A percentile compares a stretch with the other conserved stretches of the same genome.
Evolutionary conservation across 2,113 vertebrate genomes (phyloP).

Genomic region (Notarius lentiginosus): DNA sequence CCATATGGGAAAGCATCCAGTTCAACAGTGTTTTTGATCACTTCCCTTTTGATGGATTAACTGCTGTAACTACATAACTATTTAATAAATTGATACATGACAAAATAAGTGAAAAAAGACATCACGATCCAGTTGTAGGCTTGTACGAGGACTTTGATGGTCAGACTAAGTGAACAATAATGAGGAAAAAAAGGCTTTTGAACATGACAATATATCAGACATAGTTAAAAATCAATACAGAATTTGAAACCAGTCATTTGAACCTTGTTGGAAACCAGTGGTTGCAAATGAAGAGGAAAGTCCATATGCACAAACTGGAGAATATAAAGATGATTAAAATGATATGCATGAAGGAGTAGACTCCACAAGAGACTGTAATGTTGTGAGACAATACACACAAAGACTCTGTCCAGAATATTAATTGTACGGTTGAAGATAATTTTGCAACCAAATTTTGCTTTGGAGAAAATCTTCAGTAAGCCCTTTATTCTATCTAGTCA

Average conservation of each 20-base stretch:
- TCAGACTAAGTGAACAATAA: background rate
- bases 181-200: background rate
- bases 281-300: background rate
- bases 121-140: background rate
- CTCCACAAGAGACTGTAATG: background rate
- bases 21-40: background rate
- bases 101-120: background rate
- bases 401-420: background rate
- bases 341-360: background rate
- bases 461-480: background rate
- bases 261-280: background rate
- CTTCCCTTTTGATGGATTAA: slow-evolving; percentile 3
- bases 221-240: background rate
- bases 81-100: background rate
- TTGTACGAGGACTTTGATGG: background rate
- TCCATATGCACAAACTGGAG: background rate
- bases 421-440: background rate
- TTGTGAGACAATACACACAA: background rate
- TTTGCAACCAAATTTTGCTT: too few species aligned
- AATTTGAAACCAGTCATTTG: background rate
- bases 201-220: background rate
- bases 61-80: background rate
- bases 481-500: background rate
- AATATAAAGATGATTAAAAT: background rate
- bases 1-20: background rate